These are phyloP conservation scores for Synchiropus splendidus DNA, from an alignment of 2,113 vertebrate species.

Conservation along the genomic window DNA sequence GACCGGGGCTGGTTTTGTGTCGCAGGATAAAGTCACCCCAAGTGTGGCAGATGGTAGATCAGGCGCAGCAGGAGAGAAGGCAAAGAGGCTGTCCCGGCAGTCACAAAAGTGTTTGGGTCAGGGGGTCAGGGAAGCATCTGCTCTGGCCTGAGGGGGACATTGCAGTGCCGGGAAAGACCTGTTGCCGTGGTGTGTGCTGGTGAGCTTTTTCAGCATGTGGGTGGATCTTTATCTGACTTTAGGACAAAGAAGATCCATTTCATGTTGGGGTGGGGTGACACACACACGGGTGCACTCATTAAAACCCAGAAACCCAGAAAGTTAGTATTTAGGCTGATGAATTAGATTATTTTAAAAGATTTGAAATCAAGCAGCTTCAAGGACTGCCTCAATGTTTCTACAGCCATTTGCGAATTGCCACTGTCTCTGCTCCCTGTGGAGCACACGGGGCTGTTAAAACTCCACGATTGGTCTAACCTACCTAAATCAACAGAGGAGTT, in stretches of 20 bases:
- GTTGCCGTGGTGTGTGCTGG: constrained; percentile 61
- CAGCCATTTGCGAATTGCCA: constrained; percentile 36
- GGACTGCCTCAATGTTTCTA: constrained; percentile 31
- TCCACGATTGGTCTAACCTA: constrained; percentile 26
- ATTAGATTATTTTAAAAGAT: constrained; percentile 15
- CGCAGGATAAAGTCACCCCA: constrained; percentile 47
- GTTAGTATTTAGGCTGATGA: neutral
- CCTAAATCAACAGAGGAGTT: constrained; percentile 43
- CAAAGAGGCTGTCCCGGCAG: constrained; percentile 51
- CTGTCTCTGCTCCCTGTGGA: constrained; percentile 32
- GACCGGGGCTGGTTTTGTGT: constrained; percentile 45
- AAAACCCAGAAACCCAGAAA: constrained; percentile 1
- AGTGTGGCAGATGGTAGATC: constrained; percentile 67
- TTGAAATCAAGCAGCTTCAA: constrained; percentile 36
- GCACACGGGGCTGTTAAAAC: constrained; percentile 36
- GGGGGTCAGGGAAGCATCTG: constrained; percentile 68
- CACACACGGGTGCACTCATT: constrained; percentile 8
- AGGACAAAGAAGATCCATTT: constrained; percentile 51
- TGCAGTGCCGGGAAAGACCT: constrained; percentile 60
- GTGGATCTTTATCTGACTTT: constrained; percentile 51
- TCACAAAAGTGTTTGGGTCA: constrained; percentile 69
- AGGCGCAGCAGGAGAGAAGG: constrained; percentile 50
- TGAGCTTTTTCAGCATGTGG: constrained; percentile 36
- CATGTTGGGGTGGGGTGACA: constrained; percentile 28
- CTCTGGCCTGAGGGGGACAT: constrained; percentile 63